Evolutionary conservation across 2,113 vertebrate genomes (phyloP).

Genomic region (Rhinopomastus cyanomelas): DNA sequence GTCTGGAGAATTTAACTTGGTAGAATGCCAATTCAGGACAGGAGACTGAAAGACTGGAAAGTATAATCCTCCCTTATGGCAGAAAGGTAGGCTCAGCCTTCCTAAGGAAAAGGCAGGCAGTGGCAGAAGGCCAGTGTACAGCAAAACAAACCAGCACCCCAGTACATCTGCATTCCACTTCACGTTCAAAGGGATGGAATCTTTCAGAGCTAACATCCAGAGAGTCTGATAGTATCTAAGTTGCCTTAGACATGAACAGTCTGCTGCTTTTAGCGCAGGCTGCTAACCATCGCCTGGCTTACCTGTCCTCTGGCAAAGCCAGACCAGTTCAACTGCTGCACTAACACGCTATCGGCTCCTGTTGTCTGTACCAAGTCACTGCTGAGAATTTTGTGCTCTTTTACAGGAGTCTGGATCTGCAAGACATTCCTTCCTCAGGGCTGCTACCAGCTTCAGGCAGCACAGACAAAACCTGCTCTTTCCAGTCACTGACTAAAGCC

Average conservation of each 20-base stretch:
- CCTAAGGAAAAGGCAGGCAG: neutral
- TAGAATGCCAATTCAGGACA: neutral
- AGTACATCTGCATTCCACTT: neutral
- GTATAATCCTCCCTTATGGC: neutral
- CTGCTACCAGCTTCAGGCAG: neutral
- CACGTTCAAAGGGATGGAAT: neutral
- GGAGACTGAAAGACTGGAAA: neutral
- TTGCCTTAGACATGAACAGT: neutral
- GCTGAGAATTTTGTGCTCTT: neutral
- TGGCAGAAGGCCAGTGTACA: neutral
- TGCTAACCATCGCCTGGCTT: neutral
- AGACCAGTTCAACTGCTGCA: neutral
- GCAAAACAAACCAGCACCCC: neutral
- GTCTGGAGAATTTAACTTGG: neutral
- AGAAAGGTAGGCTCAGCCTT: neutral
- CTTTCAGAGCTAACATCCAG: neutral
- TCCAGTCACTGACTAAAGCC: neutral
- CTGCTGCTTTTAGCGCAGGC: neutral
- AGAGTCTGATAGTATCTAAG: neutral
- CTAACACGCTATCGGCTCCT: neutral
- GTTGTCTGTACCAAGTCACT: neutral
- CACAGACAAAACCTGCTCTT: neutral
- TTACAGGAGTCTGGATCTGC: neutral
- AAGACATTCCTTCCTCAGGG: neutral
- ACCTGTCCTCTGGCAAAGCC: neutral